Conservation (phyloP, 2,888 invertebrate genomes). For the Aleiodes alternator region DNA sequence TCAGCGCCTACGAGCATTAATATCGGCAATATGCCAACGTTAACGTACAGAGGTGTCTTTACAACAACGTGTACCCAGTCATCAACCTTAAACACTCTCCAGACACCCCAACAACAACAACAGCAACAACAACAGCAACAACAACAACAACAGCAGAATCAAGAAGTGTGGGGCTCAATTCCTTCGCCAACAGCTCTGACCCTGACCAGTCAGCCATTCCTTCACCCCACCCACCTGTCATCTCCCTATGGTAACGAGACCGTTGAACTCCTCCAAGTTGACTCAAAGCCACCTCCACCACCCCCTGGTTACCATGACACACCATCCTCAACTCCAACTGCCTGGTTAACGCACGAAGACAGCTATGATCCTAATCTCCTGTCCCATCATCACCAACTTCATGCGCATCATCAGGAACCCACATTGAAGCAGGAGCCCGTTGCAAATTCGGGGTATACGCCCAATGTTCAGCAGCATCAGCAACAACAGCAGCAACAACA, state of each 20-base stretch:
- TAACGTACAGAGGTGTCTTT: slow-evolving; percentile 83
- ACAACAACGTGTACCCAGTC: slow-evolving; percentile 82
- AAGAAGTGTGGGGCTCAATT: slow-evolving; percentile 71
- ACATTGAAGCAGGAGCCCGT: slow-evolving; percentile 85
- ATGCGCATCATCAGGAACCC: slow-evolving; percentile 77
- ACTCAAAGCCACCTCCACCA: slow-evolving; percentile 76
- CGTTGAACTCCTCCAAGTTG: slow-evolving; percentile 71
- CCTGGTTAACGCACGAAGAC: slow-evolving; percentile 75
- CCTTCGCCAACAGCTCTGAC: slow-evolving; percentile 70
- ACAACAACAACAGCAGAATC: slow-evolving; percentile 73
- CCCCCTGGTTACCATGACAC: slow-evolving; percentile 82
- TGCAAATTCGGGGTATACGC: slow-evolving; percentile 69
- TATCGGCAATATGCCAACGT: slow-evolving; percentile 74
- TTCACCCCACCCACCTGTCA: slow-evolving; percentile 72
- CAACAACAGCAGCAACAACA: slow-evolving; percentile 70
- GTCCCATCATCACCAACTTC: slow-evolving; percentile 78
- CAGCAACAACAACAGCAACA: slow-evolving; percentile 73
- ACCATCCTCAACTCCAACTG: slow-evolving; percentile 76
- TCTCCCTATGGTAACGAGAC: slow-evolving; percentile 71
- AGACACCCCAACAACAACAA: slow-evolving; percentile 78
- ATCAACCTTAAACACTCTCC: slow-evolving; percentile 80
- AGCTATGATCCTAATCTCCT: slow-evolving; percentile 76
- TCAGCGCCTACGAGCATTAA: slow-evolving; percentile 72
- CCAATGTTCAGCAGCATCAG: slow-evolving; percentile 69
- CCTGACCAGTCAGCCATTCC: slow-evolving; percentile 69